These are phyloP conservation scores for Ceratitis capitata DNA, from an alignment of 1,140 invertebrate species.

Conservation along the genomic window DNA sequence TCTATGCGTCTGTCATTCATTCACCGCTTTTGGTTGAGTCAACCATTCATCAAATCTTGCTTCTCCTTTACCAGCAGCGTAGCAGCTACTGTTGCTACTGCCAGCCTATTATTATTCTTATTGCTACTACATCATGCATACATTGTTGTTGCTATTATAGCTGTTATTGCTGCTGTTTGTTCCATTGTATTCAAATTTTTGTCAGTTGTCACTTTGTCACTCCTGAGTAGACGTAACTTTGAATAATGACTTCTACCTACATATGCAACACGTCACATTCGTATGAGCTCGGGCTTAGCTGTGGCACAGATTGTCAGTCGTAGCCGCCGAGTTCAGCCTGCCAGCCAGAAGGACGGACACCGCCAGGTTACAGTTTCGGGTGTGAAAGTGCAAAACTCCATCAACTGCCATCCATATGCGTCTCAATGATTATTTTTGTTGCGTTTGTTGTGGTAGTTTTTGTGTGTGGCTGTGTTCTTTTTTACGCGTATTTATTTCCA, in stretches of 20 bases:
- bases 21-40: background rate
- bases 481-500: background rate
- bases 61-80: background rate
- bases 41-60: constrained; percentile 12
- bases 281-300: too few species aligned
- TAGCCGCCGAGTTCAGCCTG: too few species aligned
- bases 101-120: constrained; percentile 3
- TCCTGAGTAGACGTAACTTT: constrained; percentile 42
- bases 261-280: constrained; percentile 30
- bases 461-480: too few species aligned
- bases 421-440: background rate
- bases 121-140: too few species aligned
- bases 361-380: background rate
- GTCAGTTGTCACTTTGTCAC: constrained; percentile 44
- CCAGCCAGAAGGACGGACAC: background rate
- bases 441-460: background rate
- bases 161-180: constrained; percentile 28
- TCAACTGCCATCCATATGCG: background rate
- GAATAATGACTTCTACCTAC: constrained; percentile 41
- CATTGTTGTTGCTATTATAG: background rate
- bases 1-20: background rate
- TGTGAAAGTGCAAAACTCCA: background rate
- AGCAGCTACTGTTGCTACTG: constrained; percentile 22
- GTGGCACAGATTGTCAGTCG: background rate
- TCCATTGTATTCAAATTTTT: constrained; percentile 45